Conservation (phyloP, 1,140 invertebrate species). For the Scaptodrosophila lebanonensis region DNA sequence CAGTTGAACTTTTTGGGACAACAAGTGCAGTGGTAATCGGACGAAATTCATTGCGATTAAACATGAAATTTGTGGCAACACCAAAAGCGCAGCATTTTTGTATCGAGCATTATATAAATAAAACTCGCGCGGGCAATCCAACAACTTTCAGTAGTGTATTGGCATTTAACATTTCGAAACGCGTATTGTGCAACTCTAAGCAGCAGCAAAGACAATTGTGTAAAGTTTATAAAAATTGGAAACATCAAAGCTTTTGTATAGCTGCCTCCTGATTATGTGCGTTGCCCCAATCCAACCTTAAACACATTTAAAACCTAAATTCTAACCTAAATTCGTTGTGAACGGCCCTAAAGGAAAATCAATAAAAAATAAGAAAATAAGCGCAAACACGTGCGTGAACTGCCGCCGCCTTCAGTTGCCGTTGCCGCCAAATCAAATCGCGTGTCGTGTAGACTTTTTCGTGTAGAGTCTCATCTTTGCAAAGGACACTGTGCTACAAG, state of each 20-base stretch:
- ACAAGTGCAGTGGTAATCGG: too few relatives aligned
- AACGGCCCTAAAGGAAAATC: conserved; percentile 23
- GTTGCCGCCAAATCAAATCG: conserved; percentile 44
- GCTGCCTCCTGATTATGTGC: conserved; percentile 68
- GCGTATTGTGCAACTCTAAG: conserved; percentile 33
- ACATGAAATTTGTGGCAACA: conserved; percentile 76
- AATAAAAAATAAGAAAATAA: conserved; percentile 30
- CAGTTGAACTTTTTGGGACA: too few relatives aligned
- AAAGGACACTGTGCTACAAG: conserved; percentile 30
- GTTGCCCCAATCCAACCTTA: conserved; percentile 2
- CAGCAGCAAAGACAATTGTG: conserved; percentile 49
- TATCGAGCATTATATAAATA: conserved; percentile 53
- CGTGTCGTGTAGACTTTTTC: conserved; percentile 30
- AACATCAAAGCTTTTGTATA: conserved; percentile 75
- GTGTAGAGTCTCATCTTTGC: conserved; percentile 16
- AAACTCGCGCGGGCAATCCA: conserved; percentile 39
- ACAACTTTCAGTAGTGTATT: conserved; percentile 49
- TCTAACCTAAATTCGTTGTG: conserved; percentile 43
- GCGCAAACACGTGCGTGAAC: conserved; percentile 27
- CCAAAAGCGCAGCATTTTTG: conserved; percentile 58
- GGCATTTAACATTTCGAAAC: conserved; percentile 52
- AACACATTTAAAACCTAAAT: conserved; percentile 4
- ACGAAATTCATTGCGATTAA: conserved; percentile 66
- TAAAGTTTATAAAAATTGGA: conserved; percentile 64
- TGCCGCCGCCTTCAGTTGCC: conserved; percentile 27